phyloP scores from a whole-genome alignment of 2,113 vertebrate species.

The Noturus placidus region DNA sequence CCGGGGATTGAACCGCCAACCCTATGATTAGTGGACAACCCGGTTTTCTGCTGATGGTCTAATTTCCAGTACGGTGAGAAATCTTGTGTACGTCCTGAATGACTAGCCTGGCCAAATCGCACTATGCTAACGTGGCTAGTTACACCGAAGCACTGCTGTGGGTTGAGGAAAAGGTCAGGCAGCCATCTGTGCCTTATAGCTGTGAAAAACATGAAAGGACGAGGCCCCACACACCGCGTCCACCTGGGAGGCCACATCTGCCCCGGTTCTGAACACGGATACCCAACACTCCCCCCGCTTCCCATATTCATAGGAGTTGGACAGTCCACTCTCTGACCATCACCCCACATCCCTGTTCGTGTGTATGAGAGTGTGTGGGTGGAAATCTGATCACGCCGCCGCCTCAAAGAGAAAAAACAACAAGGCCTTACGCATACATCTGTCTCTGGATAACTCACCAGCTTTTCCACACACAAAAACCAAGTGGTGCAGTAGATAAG shows the following conservation, averaged over 20 bases:
- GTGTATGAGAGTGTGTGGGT: conserved; percentile 1
- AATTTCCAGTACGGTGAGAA: conserved; percentile 2
- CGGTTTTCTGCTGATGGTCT: background rate
- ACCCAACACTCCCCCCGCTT: background rate
- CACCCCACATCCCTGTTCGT: conserved; percentile 30
- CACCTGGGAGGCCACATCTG: conserved; percentile 45
- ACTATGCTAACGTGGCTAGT: background rate
- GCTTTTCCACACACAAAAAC: conserved; percentile 28
- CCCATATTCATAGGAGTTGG: background rate
- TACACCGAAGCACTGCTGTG: conserved; percentile 14
- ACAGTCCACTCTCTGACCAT: conserved; percentile 16
- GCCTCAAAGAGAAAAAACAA: conserved; percentile 37
- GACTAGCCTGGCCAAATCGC: background rate
- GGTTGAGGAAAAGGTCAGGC: conserved; percentile 23
- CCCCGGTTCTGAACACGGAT: conserved; percentile 1
- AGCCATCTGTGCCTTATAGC: conserved; percentile 41
- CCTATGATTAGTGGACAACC: too few species aligned
- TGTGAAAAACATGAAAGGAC: conserved; percentile 16
- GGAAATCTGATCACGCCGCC: conserved; percentile 44
- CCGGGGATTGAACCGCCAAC: too few species aligned
- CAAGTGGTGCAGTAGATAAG: conserved; percentile 36
- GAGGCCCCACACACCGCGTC: background rate
- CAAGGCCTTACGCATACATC: conserved; percentile 32
- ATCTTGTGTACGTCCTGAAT: background rate
- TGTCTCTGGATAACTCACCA: conserved; percentile 38